phyloP scores from a whole-genome alignment of 2,888 invertebrate species.

The Cephus runcator region DNA sequence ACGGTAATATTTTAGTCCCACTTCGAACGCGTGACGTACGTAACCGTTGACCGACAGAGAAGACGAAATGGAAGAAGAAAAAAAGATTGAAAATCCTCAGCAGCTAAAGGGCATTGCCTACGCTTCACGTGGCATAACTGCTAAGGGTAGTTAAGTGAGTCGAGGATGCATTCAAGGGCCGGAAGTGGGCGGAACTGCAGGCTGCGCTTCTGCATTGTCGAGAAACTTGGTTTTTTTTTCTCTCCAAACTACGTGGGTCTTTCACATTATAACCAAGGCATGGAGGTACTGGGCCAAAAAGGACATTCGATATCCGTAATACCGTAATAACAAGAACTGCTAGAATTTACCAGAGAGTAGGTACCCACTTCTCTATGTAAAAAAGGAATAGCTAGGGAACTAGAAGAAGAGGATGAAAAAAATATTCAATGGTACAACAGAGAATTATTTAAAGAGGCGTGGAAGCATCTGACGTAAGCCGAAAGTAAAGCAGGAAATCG shows the following conservation, averaged over 20 bases:
- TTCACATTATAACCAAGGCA: constrained; percentile 36
- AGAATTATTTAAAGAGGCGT: constrained; percentile 8
- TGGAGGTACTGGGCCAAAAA: constrained; percentile 47
- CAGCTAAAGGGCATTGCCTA: constrained; percentile 53
- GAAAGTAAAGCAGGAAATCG: constrained; percentile 54
- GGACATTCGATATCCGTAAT: constrained; percentile 65
- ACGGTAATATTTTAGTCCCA: neutral
- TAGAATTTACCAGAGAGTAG: neutral
- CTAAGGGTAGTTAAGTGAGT: constrained; percentile 60
- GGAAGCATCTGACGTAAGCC: constrained; percentile 41
- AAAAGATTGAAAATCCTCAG: constrained; percentile 33
- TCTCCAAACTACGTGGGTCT: constrained; percentile 37
- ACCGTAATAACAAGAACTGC: constrained; percentile 56
- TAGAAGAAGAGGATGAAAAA: constrained; percentile 20
- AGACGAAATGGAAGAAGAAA: constrained; percentile 19
- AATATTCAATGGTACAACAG: constrained; percentile 31
- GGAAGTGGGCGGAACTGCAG: constrained; percentile 65
- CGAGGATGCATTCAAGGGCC: constrained; percentile 61
- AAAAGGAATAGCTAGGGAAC: constrained; percentile 10
- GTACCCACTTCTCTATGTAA: constrained; percentile 1
- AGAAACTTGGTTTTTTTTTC: constrained; percentile 47
- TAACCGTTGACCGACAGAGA: constrained; percentile 4
- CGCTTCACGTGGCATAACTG: constrained; percentile 58
- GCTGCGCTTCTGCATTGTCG: constrained; percentile 57
- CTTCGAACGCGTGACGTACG: neutral